A percentile compares a stretch with the other conserved stretches of the same genome.
These are phyloP conservation scores for Rhabditoides inermis DNA, from an alignment of 2,888 invertebrate genomes.

Conservation along the genomic window DNA sequence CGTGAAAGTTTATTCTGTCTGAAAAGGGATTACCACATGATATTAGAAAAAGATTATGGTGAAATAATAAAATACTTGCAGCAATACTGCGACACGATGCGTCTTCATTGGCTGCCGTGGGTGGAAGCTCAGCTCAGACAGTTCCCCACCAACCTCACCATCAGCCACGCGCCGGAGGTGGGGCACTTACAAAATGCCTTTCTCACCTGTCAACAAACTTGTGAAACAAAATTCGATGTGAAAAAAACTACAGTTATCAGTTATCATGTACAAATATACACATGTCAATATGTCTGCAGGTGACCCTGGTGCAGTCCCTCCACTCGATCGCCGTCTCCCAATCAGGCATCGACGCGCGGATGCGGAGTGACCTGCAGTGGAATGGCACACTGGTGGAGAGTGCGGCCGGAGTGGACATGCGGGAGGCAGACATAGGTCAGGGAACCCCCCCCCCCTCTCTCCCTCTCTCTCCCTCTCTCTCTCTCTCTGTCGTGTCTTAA, in stretches of 20 bases:
- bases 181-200: neutral
- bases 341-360: slow-evolving; percentile 34
- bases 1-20: neutral
- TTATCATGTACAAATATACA: neutral
- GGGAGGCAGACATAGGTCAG: slow-evolving; percentile 21
- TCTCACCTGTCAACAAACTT: neutral
- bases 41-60: neutral
- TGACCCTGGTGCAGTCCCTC: slow-evolving; percentile 34
- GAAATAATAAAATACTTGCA: slow-evolving; percentile 10
- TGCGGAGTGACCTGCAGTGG: slow-evolving; percentile 36
- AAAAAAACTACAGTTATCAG: slow-evolving; percentile 1
- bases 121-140: slow-evolving; percentile 38
- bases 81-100: slow-evolving; percentile 43
- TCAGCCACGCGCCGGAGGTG: slow-evolving; percentile 28
- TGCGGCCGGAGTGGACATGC: slow-evolving; percentile 20
- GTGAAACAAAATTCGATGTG: slow-evolving; percentile 9
- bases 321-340: slow-evolving; percentile 36
- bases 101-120: slow-evolving; percentile 41
- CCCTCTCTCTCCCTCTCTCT: too few species aligned
- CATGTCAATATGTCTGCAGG: slow-evolving; percentile 4
- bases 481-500: too few species aligned
- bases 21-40: neutral
- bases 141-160: slow-evolving; percentile 37
- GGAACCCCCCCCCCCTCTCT: neutral
- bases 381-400: slow-evolving; percentile 29